Base-by-base conservation (phyloP, 2,797 vertebrate species). In the Vespertilio murinus region DNA sequence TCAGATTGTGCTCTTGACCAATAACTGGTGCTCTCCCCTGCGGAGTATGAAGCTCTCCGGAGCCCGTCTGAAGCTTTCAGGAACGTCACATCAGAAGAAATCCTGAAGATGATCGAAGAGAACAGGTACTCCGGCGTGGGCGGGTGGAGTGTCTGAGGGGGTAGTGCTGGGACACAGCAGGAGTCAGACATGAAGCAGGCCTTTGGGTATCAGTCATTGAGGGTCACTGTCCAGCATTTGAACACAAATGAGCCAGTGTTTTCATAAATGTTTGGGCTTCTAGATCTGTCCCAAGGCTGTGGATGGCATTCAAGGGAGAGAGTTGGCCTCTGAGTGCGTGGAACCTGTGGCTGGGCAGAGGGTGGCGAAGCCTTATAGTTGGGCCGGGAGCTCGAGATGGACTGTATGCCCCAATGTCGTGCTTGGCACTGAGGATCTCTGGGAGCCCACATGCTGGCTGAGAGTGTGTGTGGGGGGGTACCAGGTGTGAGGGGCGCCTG, bases 21-120 rank as follows among this genome's bases (percentile, higher is more conserved):
- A 4, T 45, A 77, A 54, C 78, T 96, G 99, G 99, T 99, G 88
- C 96, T 99, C 88, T 98, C 98, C 83, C 96, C 98, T 10, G 96
- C 69, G 0, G 99, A 99, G 95, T 99, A 99, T 14, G 97, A 97
- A 23, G 98, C 99, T 0, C 97, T 99, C 94, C 97, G 93, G 92
- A 96, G 97, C 52, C 98, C 98, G 2, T 99, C 99, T 12, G 97
- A 98, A 33, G 96, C 98, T 92, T 98, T 99, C 95, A 98, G 98
- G 86, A 98, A 96, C 0, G 81, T 99, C 61, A 98, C 97, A 6
- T 7, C 98, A 0, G 99, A 99, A 87, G 99, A 99, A 65, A 94
- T 99, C 38, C 54, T 98, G 95, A 99, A 98, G 95, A 99, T 98
- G 98, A 97, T 30, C 9, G 98, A 98, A 49, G 98, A 98, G 28